Percentiles rank a stretch among this genome's conserved stretches.
These are phyloP conservation scores for Amblyopsis hoosieri DNA, from an alignment of 2,797 vertebrate genomes.

Conservation along the genomic window DNA sequence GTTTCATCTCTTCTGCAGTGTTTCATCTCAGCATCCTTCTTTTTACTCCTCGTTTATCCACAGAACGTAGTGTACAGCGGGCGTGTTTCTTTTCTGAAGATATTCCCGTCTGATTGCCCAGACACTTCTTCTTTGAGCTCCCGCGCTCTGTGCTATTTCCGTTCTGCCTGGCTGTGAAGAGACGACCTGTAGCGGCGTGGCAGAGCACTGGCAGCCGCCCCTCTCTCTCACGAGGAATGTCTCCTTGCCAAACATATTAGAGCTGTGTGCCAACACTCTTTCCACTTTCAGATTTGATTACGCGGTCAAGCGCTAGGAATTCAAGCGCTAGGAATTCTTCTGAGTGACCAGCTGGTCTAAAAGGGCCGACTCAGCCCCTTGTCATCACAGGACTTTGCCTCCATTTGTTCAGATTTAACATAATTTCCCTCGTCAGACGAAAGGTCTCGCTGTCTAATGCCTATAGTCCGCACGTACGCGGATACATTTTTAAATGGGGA, in stretches of 20 bases:
- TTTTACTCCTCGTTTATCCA: constrained; percentile 8
- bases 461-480: too few relatives aligned
- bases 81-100: too few relatives aligned
- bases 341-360: constrained; percentile 26
- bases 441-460: constrained; percentile 46
- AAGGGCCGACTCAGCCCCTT: constrained; percentile 41
- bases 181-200: constrained; percentile 28
- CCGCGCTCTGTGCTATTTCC: constrained; percentile 2
- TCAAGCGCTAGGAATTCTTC: constrained; percentile 41
- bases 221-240: constrained; percentile 27
- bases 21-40: constrained; percentile 30
- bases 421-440: constrained; percentile 50
- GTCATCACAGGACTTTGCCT: constrained; percentile 23
- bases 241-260: constrained; percentile 54
- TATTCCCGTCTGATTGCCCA: constrained; percentile 24
- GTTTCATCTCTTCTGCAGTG: constrained; percentile 15
- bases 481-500: too few relatives aligned
- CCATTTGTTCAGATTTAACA: constrained; percentile 51
- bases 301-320: constrained; percentile 47
- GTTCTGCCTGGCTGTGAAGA: constrained; percentile 35
- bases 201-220: constrained; percentile 47
- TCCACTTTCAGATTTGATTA: constrained; percentile 53
- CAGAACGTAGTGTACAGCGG: background rate
- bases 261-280: constrained; percentile 39
- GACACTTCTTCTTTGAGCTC: constrained; percentile 16